Evolutionary conservation across 2,797 vertebrate species (phyloP).

Genomic region (Tympanoctomys barrerae): DNA sequence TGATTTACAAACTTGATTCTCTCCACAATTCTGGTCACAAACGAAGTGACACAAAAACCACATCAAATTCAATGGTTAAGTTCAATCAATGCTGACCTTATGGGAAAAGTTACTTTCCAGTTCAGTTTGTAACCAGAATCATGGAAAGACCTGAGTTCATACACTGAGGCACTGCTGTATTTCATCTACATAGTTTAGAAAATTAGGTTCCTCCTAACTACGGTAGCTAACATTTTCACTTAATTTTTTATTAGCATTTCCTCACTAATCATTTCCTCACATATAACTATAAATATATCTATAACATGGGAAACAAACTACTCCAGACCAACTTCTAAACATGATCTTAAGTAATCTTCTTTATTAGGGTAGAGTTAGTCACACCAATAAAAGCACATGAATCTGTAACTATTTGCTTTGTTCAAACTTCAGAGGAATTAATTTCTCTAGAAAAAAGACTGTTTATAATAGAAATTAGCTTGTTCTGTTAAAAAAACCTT

Average conservation of each 20-base stretch:
- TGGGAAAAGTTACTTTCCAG: background rate
- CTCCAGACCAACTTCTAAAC: background rate
- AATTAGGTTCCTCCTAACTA: background rate
- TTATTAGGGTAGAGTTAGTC: background rate
- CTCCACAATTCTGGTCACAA: background rate
- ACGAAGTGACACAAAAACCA: background rate
- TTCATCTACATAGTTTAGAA: background rate
- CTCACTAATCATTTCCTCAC: background rate
- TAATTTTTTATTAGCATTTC: slow-evolving; percentile 23
- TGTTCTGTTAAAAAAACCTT: background rate
- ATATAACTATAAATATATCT: background rate
- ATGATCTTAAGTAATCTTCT: background rate
- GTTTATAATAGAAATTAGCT: slow-evolving; percentile 42
- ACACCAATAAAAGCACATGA: slow-evolving; percentile 25
- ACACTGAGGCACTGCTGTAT: background rate
- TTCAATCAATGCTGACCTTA: background rate
- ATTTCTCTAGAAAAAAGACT: slow-evolving; percentile 36
- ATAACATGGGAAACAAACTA: background rate
- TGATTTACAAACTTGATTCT: background rate
- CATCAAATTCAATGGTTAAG: background rate
- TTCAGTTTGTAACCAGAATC: background rate
- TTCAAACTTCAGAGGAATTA: slow-evolving; percentile 4
- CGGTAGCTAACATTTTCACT: slow-evolving; percentile 23
- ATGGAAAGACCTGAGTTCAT: background rate
- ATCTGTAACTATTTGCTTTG: slow-evolving; percentile 33